Base-by-base conservation (phyloP, 2,888 invertebrate species). In the Oxyscelio sp. region DNA sequence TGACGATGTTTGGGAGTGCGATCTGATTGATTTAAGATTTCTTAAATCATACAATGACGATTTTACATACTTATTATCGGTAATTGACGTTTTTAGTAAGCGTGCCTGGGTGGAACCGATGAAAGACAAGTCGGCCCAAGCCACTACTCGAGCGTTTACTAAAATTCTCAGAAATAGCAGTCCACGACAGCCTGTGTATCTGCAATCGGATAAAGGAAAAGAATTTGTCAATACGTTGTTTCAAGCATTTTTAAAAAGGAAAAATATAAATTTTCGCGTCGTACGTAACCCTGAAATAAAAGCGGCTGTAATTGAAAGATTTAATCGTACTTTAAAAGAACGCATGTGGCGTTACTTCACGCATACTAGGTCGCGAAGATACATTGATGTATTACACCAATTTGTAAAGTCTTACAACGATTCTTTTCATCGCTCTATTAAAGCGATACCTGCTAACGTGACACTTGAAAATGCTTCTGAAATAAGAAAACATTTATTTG, bases 381-480 rank as follows among this genome's bases (percentile, higher is more conserved):
- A 90, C 71, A 68, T 90, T 5, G 85, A 90, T 63, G 81, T 90
- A 17, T 61, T 92, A 45, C 77, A 84, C 3, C n/a, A n/a, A n/a
- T n/a, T n/a, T n/a, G n/a, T n/a, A n/a, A n/a, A n/a, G n/a, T n/a
- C n/a, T n/a, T n/a, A 22, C 56, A 86, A 5, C 43, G 22, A 2
- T 38, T 48, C 88, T 0, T 21, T 85, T 45, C 45, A 17, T 9
- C 2, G 17, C 4, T 4, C 45, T n/a, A 45, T 45, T 17, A 45
- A 85, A 34, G 59, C 27, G 56, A 15, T 38, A 5, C 43, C 58
- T 19, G 38, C 45, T 4, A 6, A 9, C 8, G 58, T 70, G 0
- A 70, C 21, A 15, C 22, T 54, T 9, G 15, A 56, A 6, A 70
- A 38, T n/a, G 58, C 56, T 1, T 34, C 22, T 1, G 9, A 19